Conservation (phyloP, 2,888 invertebrate genomes). For the Chromoteleia sp. region DNA sequence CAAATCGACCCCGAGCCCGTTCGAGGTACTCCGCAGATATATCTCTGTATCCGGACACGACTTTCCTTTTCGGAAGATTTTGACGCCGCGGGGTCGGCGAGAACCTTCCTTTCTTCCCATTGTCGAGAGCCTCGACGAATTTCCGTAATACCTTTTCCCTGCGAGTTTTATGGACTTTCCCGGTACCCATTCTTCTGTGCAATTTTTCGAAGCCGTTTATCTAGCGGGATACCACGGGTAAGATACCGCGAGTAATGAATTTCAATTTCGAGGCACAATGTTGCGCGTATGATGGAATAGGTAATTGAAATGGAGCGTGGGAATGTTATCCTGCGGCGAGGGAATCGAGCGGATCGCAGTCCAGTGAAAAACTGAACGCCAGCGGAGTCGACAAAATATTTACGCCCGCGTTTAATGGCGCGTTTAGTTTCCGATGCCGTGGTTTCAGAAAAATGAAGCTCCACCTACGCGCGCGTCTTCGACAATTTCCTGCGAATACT, state of each 20-base stretch:
- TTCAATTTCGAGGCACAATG: conserved; percentile 29
- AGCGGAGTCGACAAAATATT: background rate
- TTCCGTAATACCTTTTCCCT: conserved; percentile 12
- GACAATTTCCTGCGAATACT: background rate
- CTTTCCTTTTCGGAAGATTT: conserved; percentile 25
- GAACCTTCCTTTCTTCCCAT: conserved; percentile 7
- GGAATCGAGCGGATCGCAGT: conserved; percentile 9
- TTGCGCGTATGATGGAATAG: conserved; percentile 26
- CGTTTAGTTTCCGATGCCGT: conserved; percentile 38
- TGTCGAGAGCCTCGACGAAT: background rate
- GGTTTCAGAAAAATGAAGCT: conserved; percentile 58
- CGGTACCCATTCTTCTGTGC: conserved; percentile 15
- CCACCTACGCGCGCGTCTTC: too few species aligned
- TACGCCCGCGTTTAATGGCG: conserved; percentile 74
- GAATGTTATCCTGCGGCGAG: conserved; percentile 33
- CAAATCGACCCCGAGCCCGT: conserved; percentile 37
- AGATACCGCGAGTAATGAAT: conserved; percentile 33
- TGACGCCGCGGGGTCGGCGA: conserved; percentile 3
- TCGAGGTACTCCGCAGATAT: background rate
- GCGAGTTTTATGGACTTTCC: conserved; percentile 30
- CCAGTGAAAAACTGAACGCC: background rate
- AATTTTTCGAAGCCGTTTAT: background rate
- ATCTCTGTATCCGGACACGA: conserved; percentile 27
- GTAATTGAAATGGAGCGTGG: conserved; percentile 51
- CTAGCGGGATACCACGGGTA: background rate